These are phyloP conservation scores for Menidia beryllina DNA, from an alignment of 2,113 vertebrate genomes.

Conservation along the genomic window DNA sequence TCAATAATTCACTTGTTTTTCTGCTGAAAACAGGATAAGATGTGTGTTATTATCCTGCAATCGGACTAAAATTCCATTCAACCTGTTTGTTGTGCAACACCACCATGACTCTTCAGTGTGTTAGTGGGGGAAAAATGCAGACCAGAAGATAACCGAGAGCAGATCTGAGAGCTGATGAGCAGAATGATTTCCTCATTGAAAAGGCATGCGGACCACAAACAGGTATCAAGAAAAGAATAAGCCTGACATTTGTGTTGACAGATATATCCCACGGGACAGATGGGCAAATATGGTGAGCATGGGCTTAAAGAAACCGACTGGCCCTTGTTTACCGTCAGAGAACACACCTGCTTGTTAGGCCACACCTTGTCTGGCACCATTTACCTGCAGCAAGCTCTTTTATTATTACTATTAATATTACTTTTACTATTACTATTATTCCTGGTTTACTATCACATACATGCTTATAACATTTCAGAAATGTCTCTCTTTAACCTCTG, in stretches of 20 bases:
- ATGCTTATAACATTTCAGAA: slow-evolving; percentile 1
- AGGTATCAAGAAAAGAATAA: slow-evolving; percentile 24
- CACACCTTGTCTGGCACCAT: slow-evolving; percentile 49
- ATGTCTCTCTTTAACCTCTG: not conserved
- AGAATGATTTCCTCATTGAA: not conserved
- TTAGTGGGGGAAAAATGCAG: slow-evolving; percentile 7
- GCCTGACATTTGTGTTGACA: slow-evolving; percentile 12
- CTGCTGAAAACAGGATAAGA: not conserved
- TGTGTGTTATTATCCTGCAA: not conserved
- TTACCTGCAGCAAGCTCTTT: slow-evolving; percentile 13
- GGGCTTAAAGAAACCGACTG: slow-evolving; percentile 14
- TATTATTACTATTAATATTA: too few relatives aligned
- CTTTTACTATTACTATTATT: too few relatives aligned
- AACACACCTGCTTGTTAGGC: slow-evolving; percentile 51
- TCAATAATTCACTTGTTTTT: too few relatives aligned
- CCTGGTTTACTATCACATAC: not conserved
- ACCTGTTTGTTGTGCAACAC: slow-evolving; percentile 11
- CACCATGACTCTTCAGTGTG: not conserved
- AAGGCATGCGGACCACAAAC: slow-evolving; percentile 5
- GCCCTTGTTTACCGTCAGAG: slow-evolving; percentile 36
- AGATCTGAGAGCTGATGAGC: not conserved
- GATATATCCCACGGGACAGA: slow-evolving; percentile 3
- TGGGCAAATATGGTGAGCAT: slow-evolving; percentile 29
- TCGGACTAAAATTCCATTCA: not conserved
- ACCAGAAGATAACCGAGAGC: slow-evolving; percentile 3